Evolutionary conservation across 2,888 invertebrate genomes (phyloP), one percentile per base, ranked within the genome.

Genomic region (Trichogramma evanescens): DNA sequence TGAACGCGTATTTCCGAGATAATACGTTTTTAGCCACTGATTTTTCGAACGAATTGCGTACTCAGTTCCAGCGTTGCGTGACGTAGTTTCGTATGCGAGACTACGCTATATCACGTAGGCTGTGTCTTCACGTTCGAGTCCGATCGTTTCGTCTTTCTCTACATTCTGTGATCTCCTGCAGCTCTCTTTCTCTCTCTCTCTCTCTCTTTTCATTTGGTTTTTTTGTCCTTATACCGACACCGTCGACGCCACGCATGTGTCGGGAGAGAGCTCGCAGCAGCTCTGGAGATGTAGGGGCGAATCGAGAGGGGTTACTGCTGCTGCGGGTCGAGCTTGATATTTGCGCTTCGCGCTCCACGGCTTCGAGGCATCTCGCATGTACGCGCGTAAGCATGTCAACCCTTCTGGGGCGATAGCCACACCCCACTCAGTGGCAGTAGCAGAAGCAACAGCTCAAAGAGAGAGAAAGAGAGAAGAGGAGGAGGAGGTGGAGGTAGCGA

Each of bases 331-430:
- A 26, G 26, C 26, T 26, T 26, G 26, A 26, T 26, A 26, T 26
- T 26, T 26, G 26, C 26, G 26, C 26, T 26, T 26, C 26, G 26
- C 26, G 26, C 26, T 26, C 26, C 50, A 40, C 46, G 54, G 26
- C 26, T 26, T 26, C 26, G 26, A 26, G 52, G 53, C 56, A 61
- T 65, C 64, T 71, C 71, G 68, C 60, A 58, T 68, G 70, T 68
- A 68, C 70, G 69, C 71, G 70, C 69, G 71, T 72, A 71, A 72
- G 73, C 72, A 70, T 69, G 71, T 71, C 70, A 73, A 73, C 71
- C 72, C 71, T 70, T 72, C 70, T 69, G 26, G 26, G 26, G 69
- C 68, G 65, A 63, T 67, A 67, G 69, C 73, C 73, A 73, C 72
- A 72, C 73, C 73, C 73, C 67, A 46, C 50, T 26, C 50, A 13